Percentiles rank a stretch among this genome's conserved stretches.
phyloP scores from a whole-genome alignment of 2,113 vertebrate genomes.

The Mus pahari region DNA sequence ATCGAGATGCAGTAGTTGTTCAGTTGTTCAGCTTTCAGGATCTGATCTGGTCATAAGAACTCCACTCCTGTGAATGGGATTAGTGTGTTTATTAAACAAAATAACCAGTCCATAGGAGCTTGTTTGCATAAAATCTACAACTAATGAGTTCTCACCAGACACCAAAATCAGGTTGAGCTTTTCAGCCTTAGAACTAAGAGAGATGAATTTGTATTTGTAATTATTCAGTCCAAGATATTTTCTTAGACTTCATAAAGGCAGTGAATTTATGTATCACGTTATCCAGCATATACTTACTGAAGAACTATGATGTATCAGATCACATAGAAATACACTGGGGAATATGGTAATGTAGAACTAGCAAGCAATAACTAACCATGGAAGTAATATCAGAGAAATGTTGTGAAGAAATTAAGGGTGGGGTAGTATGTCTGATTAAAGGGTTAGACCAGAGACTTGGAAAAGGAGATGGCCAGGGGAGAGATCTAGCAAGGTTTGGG shows the following conservation, averaged over 20 bases:
- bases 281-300: background rate
- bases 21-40: background rate
- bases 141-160: background rate
- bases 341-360: background rate
- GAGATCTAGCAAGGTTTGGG: background rate
- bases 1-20: background rate
- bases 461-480: background rate
- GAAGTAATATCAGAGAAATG: conserved; percentile 12
- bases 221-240: background rate
- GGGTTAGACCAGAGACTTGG: background rate
- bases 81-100: background rate
- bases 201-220: background rate
- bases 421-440: background rate
- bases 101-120: background rate
- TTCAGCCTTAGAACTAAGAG: background rate
- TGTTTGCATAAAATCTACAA: background rate
- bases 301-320: background rate
- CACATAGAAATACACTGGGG: background rate
- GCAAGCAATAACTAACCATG: background rate
- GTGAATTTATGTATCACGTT: background rate
- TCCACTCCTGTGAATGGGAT: background rate
- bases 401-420: background rate
- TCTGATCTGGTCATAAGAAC: background rate
- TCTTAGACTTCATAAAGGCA: background rate
- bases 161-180: background rate